These are phyloP conservation scores for Caradrina kadenii DNA, from an alignment of 2,888 invertebrate species.

Conservation along the genomic window DNA sequence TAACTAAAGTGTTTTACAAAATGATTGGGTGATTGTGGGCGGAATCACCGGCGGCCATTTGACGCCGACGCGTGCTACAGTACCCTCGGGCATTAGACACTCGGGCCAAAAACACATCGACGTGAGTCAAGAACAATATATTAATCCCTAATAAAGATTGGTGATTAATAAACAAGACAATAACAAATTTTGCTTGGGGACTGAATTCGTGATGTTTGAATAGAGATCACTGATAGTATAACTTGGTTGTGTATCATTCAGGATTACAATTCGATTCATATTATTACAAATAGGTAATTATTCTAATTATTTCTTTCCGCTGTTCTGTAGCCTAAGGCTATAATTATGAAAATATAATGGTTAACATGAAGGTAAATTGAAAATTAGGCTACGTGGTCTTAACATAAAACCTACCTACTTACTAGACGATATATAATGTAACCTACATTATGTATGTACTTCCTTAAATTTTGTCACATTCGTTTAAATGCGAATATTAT, in stretches of 20 bases:
- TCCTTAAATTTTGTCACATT: no score
- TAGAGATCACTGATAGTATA: background rate
- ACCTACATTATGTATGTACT: no score
- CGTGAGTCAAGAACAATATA: conserved; percentile 47
- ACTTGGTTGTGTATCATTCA: background rate
- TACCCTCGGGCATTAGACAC: conserved; percentile 39
- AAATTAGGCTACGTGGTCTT: no score
- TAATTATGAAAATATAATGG: no score
- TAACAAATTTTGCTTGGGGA: conserved; percentile 14
- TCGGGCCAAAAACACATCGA: conserved; percentile 41
- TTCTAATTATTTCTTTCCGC: no score
- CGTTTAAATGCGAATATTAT: no score
- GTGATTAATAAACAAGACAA: conserved; percentile 47
- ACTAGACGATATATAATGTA: no score
- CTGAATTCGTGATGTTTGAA: background rate
- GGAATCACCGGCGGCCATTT: conserved; percentile 56
- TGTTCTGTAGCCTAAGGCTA: no score
- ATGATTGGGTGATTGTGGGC: conserved; percentile 61
- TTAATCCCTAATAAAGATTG: conserved; percentile 41
- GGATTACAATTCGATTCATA: no score
- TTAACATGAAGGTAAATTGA: no score
- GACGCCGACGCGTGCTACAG: conserved; percentile 59
- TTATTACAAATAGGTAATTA: no score
- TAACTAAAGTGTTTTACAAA: conserved; percentile 57
- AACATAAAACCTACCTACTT: no score